Evolutionary conservation across 2,888 invertebrate genomes (phyloP).

Genomic region (Caradrina kadenii): DNA sequence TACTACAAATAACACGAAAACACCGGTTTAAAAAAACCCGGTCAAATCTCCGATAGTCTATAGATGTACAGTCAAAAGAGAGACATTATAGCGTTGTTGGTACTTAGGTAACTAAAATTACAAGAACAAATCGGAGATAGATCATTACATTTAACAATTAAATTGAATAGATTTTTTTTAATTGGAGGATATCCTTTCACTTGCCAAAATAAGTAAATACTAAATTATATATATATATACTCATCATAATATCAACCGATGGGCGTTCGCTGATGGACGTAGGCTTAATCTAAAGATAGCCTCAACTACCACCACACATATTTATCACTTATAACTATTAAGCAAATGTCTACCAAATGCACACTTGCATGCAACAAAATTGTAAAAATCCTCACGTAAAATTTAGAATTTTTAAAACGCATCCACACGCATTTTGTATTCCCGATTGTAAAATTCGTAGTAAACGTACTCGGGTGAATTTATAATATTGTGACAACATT

Average conservation of each 20-base stretch:
- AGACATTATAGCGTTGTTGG: background rate
- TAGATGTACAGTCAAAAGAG: background rate
- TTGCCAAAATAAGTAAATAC: too few species aligned
- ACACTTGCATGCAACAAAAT: conserved; percentile 50
- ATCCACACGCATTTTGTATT: conserved; percentile 68
- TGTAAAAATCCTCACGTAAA: conserved; percentile 66
- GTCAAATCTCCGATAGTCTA: background rate
- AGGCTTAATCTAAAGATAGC: too few species aligned
- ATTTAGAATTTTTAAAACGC: conserved; percentile 68
- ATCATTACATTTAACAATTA: background rate
- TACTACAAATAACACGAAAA: conserved; percentile 1
- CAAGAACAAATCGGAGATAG: background rate
- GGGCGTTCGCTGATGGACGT: too few species aligned
- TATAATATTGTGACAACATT: conserved; percentile 65
- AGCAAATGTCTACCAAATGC: background rate
- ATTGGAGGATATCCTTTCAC: too few species aligned
- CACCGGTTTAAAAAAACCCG: background rate
- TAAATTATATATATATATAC: too few species aligned
- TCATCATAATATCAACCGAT: too few species aligned
- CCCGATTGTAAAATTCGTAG: conserved; percentile 71
- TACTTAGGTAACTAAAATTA: background rate
- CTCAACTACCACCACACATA: too few species aligned
- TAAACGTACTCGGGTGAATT: conserved; percentile 69
- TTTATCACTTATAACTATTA: too few species aligned
- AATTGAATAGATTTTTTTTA: too few species aligned